Evolutionary conservation across 2,113 vertebrate species (phyloP).

Genomic region (Leucoraja erinaceus): DNA sequence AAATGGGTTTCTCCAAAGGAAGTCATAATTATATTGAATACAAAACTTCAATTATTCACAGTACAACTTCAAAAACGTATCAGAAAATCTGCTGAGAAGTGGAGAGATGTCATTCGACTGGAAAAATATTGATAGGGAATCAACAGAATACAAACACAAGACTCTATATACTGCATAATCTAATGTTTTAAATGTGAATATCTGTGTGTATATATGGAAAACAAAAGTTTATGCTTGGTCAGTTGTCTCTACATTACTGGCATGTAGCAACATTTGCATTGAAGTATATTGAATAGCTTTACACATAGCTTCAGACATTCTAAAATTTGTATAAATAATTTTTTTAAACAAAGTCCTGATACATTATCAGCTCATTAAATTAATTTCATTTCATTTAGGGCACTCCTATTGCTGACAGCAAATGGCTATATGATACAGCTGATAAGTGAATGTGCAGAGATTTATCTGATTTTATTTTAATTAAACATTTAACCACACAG

Average conservation of each 20-base stretch:
- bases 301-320: neutral
- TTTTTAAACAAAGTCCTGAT: neutral
- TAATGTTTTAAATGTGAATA: neutral
- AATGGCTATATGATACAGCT: neutral
- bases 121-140: neutral
- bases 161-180: neutral
- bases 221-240: neutral
- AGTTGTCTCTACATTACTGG: neutral
- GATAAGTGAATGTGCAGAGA: slow-evolving; percentile 5
- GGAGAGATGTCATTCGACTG: neutral
- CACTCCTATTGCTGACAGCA: neutral
- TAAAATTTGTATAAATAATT: neutral
- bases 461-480: slow-evolving; percentile 29
- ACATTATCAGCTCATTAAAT: neutral
- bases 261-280: neutral
- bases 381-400: neutral
- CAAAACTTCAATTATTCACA: neutral
- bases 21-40: neutral
- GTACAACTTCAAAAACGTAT: neutral
- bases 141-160: neutral
- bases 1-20: neutral
- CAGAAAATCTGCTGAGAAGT: neutral
- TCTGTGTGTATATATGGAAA: neutral
- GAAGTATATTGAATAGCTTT: neutral
- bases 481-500: slow-evolving; percentile 26